Conservation (phyloP, 2,797 vertebrate species). For the Linurgus olivaceus region DNA sequence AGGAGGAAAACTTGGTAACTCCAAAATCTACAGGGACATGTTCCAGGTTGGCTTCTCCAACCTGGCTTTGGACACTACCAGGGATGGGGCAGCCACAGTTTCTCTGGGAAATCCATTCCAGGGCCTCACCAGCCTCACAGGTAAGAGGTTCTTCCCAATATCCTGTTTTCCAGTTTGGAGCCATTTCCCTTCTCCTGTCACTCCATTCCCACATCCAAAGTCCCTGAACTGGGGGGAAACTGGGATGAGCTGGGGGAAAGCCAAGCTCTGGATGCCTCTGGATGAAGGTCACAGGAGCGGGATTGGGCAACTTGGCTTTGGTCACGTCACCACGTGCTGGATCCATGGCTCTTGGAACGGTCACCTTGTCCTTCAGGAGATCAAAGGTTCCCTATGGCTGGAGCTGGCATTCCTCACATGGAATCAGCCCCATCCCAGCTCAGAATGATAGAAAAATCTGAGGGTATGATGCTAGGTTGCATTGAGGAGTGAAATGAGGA, state of each 20-base stretch:
- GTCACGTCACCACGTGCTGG: not conserved
- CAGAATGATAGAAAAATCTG: rapidly evolving
- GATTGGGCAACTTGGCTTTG: not conserved
- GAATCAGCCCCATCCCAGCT: not conserved
- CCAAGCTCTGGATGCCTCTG: not conserved
- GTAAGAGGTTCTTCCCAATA: not conserved
- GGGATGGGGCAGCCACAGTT: not conserved
- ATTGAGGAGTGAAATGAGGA: not conserved
- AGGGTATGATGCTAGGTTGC: not conserved
- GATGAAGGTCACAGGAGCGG: not conserved
- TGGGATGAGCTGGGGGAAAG: not conserved
- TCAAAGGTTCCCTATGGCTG: not conserved
- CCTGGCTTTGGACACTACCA: not conserved
- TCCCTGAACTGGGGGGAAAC: not conserved
- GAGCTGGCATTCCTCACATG: not conserved
- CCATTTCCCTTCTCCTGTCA: not conserved
- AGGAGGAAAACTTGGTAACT: not conserved
- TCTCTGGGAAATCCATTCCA: not conserved
- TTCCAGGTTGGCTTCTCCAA: not conserved
- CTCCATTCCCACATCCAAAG: not conserved
- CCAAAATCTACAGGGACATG: not conserved
- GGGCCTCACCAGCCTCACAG: not conserved
- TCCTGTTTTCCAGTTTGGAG: not conserved
- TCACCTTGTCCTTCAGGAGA: not conserved
- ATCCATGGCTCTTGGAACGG: not conserved